Evolutionary conservation across 2,888 invertebrate species (phyloP).

Genomic region (Cataglyphis albicans): DNA sequence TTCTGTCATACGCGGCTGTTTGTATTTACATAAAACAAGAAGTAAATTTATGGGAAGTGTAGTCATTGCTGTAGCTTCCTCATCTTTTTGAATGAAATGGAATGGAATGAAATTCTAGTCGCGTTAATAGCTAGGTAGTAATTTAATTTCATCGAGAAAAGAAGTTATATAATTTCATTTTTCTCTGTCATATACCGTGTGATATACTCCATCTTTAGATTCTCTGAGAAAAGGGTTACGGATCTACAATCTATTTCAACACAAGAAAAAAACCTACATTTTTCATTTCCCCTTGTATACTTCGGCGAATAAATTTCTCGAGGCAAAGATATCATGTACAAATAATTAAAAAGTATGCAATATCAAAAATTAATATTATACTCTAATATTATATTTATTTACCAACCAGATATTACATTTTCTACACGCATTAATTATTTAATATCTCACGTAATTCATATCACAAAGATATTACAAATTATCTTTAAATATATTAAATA

Average conservation of each 20-base stretch:
- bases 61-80: neutral
- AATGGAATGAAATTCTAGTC: conserved; percentile 56
- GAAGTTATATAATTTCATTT: conserved; percentile 59
- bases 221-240: neutral
- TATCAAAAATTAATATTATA: neutral
- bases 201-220: conserved; percentile 29
- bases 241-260: conserved; percentile 23
- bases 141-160: conserved; percentile 62
- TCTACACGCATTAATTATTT: neutral
- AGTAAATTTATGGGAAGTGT: neutral
- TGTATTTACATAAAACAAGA: neutral
- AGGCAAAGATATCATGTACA: neutral
- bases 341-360: neutral
- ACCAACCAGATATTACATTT: neutral
- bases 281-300: neutral
- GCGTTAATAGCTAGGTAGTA: conserved; percentile 60
- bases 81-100: conserved; percentile 19
- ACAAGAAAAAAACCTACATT: neutral
- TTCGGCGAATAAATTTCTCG: conserved; percentile 17
- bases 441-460: neutral
- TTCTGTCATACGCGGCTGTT: neutral
- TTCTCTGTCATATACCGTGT: conserved; percentile 31
- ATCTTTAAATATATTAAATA: conserved; percentile 1
- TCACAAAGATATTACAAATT: neutral
- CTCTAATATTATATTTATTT: neutral